A percentile compares a stretch with the other conserved stretches of the same genome.
These are phyloP conservation scores for Agrotis clavis DNA, from an alignment of 2,888 invertebrate species.

Conservation along the genomic window DNA sequence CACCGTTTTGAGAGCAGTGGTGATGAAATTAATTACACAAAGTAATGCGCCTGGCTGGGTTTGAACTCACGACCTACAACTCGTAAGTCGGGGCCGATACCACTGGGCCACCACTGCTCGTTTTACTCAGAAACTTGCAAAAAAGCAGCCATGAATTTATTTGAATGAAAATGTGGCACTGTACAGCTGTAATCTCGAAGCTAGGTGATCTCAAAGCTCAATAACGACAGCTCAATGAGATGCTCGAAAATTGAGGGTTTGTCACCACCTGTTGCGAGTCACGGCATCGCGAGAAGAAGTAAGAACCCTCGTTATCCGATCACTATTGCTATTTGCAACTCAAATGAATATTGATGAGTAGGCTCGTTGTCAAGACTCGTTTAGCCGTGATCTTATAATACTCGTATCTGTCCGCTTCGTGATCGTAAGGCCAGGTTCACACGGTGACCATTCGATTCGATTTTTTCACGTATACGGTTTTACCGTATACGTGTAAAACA, in stretches of 20 bases:
- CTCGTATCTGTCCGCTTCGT: conserved; percentile 12
- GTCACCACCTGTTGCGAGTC: conserved; percentile 77
- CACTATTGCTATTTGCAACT: conserved; percentile 63
- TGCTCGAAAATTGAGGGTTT: conserved; percentile 72
- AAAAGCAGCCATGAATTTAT: conserved; percentile 2
- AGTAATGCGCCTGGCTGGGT: no score
- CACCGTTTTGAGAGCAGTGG: no score
- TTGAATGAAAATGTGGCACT: conserved; percentile 23
- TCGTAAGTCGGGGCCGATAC: no score
- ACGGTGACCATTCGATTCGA: no score
- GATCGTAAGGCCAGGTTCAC: no score
- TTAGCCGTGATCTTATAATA: conserved; percentile 39
- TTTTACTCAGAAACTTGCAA: neutral
- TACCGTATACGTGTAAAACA: no score
- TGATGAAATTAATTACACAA: no score
- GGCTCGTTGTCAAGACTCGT: conserved; percentile 54
- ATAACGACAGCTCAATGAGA: conserved; percentile 44
- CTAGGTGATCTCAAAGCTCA: conserved; percentile 37
- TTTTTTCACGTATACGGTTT: no score
- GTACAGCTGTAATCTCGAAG: conserved; percentile 4
- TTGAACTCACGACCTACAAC: no score
- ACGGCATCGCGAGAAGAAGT: conserved; percentile 33
- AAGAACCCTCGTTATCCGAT: conserved; percentile 61
- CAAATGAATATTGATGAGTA: conserved; percentile 72
- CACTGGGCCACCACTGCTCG: no score